Conservation (phyloP, 2,113 vertebrate genomes). For the Phoenicopterus ruber region DNA sequence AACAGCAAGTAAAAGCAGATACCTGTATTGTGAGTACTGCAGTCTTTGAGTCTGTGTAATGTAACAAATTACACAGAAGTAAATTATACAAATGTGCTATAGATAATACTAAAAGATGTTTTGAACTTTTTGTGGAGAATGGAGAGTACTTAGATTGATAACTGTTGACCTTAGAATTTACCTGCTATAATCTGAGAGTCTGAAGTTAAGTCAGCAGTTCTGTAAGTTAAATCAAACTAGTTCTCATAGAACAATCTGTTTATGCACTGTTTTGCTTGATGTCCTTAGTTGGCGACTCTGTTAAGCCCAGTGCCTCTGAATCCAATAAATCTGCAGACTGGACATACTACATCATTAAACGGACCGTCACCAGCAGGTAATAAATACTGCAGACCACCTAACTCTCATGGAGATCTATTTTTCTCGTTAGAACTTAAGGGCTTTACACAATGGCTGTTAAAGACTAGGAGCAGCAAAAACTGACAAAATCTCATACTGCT, state of each 20-base stretch:
- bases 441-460: neutral
- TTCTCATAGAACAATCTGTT: neutral
- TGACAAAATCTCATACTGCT: neutral
- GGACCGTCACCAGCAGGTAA: slow-evolving; percentile 47
- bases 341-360: neutral
- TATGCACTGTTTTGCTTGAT: neutral
- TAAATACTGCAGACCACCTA: neutral
- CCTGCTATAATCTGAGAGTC: neutral
- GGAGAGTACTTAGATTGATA: neutral
- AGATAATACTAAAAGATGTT: neutral
- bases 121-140: neutral
- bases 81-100: neutral
- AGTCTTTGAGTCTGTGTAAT: neutral
- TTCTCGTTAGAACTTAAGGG: neutral
- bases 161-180: neutral
- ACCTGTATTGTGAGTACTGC: neutral
- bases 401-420: neutral
- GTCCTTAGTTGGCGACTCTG: slow-evolving; percentile 38
- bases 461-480: neutral
- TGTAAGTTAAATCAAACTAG: neutral
- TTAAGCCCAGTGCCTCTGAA: slow-evolving; percentile 64
- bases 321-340: slow-evolving; percentile 42
- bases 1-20: neutral
- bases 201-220: neutral
- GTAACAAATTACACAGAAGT: neutral